Base-by-base conservation (phyloP, 2,888 invertebrate species). In the Tortricodes alternella region DNA sequence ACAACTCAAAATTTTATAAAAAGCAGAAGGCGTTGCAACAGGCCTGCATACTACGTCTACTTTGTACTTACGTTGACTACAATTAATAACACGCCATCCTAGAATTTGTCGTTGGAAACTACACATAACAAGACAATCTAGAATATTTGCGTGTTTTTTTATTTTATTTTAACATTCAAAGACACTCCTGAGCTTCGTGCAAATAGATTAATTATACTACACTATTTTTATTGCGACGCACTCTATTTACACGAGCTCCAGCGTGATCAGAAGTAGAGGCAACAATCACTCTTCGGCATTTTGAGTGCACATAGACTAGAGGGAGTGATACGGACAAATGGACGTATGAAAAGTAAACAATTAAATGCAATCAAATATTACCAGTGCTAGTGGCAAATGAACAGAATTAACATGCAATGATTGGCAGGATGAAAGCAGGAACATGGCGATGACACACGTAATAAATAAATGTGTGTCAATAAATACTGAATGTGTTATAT, bases 241-340 rank as follows among this genome's bases (percentile, higher is more conserved):
- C 8, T 63, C 64, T 62, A 62, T 64, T 73, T 64, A 64, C 59
- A 65, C 71, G 69, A 70, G 64, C 67, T 71, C 68, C 67, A 71
- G 70, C 68, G 59, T 65, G 61, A 58, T 73, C 21, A 11, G 53
- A 18, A 70, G 68, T 70, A 64, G 78, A 80, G 80, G 83, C 82
- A 78, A 84, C 75, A 83, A 75, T 87, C 88, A 89, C 89, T 89
- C 89, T 80, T 85, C 89, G 89, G 89, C 89, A 85, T 81, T 78
- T 81, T 66, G 82, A 85, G 88, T 89, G 88, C 85, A 80, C 75
- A 76, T 62, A 77, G 74, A 82, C 87, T 87, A 89, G 63, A 75
- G 85, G 81, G 79, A 78, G 80, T 86, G 85, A 75, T 69, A 74
- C 79, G 86, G 87, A 79, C 72, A 76, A 78, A 79, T 80, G 89